Percentiles rank a stretch among this genome's conserved stretches.
phyloP scores from a whole-genome alignment of 2,797 vertebrate genomes.

The Enteromius paludinosus region DNA sequence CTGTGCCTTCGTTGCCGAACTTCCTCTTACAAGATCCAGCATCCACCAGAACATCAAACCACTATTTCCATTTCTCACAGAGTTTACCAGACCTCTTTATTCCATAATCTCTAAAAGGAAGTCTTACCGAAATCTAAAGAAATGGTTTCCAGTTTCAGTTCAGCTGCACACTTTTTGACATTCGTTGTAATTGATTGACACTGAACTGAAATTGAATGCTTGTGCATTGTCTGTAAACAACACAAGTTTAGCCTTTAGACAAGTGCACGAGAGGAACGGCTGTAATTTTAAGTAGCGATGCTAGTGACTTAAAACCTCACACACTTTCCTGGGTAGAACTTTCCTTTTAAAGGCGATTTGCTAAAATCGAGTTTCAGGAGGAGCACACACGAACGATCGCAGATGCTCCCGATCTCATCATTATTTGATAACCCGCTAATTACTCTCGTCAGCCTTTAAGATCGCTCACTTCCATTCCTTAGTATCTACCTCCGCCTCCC shows the following conservation, averaged over 20 bases:
- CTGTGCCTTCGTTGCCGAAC: not conserved
- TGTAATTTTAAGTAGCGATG: not conserved
- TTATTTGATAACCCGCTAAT: too few relatives aligned
- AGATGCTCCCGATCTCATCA: too few relatives aligned
- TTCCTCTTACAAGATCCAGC: conserved; percentile 6
- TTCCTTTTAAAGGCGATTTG: not conserved
- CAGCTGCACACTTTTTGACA: not conserved
- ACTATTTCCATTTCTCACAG: conserved; percentile 44
- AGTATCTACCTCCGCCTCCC: too few relatives aligned
- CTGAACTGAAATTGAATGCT: not conserved
- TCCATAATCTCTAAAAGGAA: conserved; percentile 16
- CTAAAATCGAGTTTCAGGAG: too few relatives aligned
- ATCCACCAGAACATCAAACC: conserved; percentile 31
- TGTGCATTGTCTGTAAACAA: conserved; percentile 22
- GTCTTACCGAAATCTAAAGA: conserved; percentile 18
- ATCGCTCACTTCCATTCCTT: too few relatives aligned
- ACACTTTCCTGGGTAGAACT: not conserved
- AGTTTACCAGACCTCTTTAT: conserved; percentile 18
- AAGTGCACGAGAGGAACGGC: not conserved
- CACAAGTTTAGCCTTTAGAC: not conserved
- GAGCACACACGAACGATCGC: too few relatives aligned
- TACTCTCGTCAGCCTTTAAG: too few relatives aligned
- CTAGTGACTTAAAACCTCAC: not conserved
- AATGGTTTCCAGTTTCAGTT: conserved; percentile 4
- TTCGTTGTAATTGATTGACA: not conserved